A percentile compares a stretch with the other conserved stretches of the same genome.
phyloP scores from a whole-genome alignment of 2,888 invertebrate species.

The Odontothrips loti region DNA sequence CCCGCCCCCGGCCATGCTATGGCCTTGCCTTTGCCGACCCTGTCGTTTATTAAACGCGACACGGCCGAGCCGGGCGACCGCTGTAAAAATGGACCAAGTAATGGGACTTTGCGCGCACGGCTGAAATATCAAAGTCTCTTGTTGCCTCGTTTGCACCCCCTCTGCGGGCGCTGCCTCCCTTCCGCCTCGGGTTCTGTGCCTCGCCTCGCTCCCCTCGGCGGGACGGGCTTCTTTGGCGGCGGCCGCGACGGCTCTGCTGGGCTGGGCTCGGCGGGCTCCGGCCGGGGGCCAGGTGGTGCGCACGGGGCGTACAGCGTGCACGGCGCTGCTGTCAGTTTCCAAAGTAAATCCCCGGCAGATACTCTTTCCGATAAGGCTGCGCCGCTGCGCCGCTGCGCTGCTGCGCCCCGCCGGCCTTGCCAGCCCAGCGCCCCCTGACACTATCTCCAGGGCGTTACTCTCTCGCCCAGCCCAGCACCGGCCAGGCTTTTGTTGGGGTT shows the following conservation, averaged over 20 bases:
- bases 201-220: no score
- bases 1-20: neutral
- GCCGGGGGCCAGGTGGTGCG: no score
- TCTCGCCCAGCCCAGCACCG: no score
- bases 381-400: neutral
- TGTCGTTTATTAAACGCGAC: no score
- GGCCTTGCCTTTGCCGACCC: neutral
- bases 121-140: neutral
- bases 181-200: no score
- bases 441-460: neutral
- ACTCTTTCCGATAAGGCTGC: neutral
- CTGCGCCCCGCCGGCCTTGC: neutral
- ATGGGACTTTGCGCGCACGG: neutral
- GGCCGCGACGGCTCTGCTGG: no score
- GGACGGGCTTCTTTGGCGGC: no score
- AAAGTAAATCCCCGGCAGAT: constrained; percentile 24
- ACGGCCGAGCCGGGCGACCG: neutral
- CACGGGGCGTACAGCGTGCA: no score
- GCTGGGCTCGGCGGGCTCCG: no score
- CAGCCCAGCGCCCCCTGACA: neutral
- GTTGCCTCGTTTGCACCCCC: neutral
- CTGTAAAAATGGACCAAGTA: neutral
- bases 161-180: no score
- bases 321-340: neutral
- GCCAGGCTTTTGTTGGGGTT: no score